A percentile compares a stretch with the other conserved stretches of the same genome.
These are phyloP conservation scores for Semnopithecus entellus DNA, from an alignment of 2,113 vertebrate genomes.

Conservation along the genomic window DNA sequence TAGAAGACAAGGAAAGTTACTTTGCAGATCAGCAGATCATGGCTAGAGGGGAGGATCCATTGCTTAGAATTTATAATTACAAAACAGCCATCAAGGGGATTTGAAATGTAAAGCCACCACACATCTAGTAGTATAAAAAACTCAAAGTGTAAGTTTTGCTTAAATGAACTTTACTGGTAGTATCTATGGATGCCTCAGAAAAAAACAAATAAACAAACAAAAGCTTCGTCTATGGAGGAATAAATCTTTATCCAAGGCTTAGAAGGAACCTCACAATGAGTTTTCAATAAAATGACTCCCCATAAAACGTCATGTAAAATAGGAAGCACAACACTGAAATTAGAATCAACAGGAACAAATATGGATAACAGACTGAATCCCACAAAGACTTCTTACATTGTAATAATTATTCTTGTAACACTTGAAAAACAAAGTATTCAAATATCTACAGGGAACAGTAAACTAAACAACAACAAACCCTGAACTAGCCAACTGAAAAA, in stretches of 20 bases:
- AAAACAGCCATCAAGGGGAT: not conserved
- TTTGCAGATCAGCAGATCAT: not conserved
- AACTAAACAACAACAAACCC: not conserved
- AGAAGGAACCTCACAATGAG: not conserved
- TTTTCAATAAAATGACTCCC: not conserved
- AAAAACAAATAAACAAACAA: not conserved
- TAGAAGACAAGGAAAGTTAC: not conserved
- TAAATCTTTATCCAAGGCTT: not conserved
- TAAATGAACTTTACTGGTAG: not conserved
- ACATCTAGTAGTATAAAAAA: not conserved
- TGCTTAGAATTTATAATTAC: not conserved
- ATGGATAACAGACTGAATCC: not conserved
- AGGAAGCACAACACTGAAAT: not conserved
- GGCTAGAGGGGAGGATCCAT: not conserved
- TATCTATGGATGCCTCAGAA: not conserved
- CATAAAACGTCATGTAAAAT: not conserved
- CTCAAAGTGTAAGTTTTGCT: not conserved
- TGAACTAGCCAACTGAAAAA: not conserved
- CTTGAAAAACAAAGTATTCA: not conserved
- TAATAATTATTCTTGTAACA: not conserved
- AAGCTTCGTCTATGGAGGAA: not conserved
- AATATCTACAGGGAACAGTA: not conserved
- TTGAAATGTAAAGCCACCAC: not conserved
- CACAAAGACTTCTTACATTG: not conserved
- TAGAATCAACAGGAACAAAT: not conserved